Conservation (phyloP, 1,140 invertebrate genomes). For the Daktulosphaira vitifoliae region DNA sequence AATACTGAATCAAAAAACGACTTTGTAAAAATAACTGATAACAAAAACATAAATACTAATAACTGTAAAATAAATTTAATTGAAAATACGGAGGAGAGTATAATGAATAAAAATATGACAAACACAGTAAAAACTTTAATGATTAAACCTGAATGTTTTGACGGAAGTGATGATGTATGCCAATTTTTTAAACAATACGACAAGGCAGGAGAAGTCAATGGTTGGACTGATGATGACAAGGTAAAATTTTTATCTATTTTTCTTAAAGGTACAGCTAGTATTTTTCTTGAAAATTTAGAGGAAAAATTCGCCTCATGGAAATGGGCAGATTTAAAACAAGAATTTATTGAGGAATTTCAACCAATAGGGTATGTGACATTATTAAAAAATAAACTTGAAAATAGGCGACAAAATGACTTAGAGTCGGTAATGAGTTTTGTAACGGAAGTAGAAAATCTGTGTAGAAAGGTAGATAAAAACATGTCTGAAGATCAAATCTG, state of each 20-base stretch:
- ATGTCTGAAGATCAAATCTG: background rate
- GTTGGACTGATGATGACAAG: background rate
- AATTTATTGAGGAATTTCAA: background rate
- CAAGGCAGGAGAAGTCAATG: background rate
- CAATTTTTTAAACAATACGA: no score
- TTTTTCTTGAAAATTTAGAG: background rate
- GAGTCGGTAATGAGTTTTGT: background rate
- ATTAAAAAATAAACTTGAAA: background rate
- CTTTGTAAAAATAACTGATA: no score
- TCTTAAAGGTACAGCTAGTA: background rate
- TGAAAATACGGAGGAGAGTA: no score
- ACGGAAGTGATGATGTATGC: no score
- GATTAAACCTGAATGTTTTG: no score
- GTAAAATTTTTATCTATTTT: background rate
- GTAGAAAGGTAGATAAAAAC: background rate
- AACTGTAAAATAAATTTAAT: no score
- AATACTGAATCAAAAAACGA: no score
- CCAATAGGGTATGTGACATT: background rate
- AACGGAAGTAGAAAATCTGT: background rate
- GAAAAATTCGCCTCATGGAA: background rate
- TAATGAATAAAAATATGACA: no score
- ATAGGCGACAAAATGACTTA: background rate
- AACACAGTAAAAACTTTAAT: no score
- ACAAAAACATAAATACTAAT: no score
- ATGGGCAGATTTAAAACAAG: background rate